Evolutionary conservation across 2,113 vertebrate species (phyloP).

Genomic region (Tragelaphus scriptus): DNA sequence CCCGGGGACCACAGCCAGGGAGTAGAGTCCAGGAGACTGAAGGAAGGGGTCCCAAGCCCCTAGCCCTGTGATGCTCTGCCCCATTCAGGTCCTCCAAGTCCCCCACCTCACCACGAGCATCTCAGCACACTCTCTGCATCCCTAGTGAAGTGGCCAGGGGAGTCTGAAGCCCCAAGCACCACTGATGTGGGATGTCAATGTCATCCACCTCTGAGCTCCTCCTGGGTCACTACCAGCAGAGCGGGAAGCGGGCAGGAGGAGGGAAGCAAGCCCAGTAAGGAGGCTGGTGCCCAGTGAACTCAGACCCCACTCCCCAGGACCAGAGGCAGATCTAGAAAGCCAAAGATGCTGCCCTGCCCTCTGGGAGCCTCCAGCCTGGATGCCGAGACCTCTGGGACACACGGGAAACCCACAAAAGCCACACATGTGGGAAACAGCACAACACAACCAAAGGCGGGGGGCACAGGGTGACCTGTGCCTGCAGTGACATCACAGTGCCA

Average conservation of each 20-base stretch:
- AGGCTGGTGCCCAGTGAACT: conserved; percentile 38
- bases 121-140: background rate
- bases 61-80: background rate
- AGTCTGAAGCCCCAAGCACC: background rate
- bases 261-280: conserved; percentile 38
- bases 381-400: background rate
- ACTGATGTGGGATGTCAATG: background rate
- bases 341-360: background rate
- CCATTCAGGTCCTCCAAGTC: background rate
- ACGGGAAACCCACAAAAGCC: background rate
- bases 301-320: background rate
- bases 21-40: background rate
- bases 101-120: background rate
- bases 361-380: background rate
- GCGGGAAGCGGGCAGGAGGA: background rate
- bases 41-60: background rate
- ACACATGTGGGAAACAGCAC: too few species aligned
- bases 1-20: background rate
- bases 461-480: background rate
- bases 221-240: background rate
- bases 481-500: rapidly evolving
- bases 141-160: background rate
- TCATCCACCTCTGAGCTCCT: background rate
- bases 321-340: background rate
- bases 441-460: rapidly evolving